phyloP scores from a whole-genome alignment of 2,113 vertebrate species.

The Rhabdornis inornatus region DNA sequence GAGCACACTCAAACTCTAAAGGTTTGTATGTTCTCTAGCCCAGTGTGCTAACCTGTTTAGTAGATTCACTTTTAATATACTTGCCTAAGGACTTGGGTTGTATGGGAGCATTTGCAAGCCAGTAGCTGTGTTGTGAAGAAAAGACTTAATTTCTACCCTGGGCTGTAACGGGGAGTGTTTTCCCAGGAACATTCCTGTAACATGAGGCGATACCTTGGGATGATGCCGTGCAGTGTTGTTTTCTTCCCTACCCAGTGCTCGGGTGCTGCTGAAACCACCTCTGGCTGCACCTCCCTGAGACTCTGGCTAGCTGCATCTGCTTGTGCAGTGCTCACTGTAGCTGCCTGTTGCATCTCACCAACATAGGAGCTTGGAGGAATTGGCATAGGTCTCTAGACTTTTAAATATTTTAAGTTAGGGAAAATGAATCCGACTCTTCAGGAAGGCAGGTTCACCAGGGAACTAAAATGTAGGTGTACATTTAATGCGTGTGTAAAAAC shows the following conservation, averaged over 20 bases:
- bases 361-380: neutral
- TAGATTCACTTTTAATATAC: neutral
- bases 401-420: neutral
- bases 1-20: neutral
- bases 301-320: neutral
- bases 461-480: neutral
- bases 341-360: neutral
- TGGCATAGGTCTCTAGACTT: neutral
- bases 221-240: neutral
- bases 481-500: neutral
- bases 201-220: accelerated
- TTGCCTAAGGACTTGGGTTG: neutral
- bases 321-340: neutral
- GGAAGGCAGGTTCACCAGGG: neutral
- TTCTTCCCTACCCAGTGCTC: neutral
- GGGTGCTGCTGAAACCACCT: neutral
- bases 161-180: neutral
- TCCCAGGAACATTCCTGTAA: neutral
- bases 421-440: neutral
- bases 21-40: neutral
- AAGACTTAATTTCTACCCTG: neutral
- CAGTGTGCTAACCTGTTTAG: neutral
- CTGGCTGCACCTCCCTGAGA: neutral
- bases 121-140: neutral
- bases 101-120: neutral